Evolutionary conservation across 2,888 invertebrate genomes (phyloP), one percentile per base, ranked within the genome.

Genomic region (Protonemura montana): DNA sequence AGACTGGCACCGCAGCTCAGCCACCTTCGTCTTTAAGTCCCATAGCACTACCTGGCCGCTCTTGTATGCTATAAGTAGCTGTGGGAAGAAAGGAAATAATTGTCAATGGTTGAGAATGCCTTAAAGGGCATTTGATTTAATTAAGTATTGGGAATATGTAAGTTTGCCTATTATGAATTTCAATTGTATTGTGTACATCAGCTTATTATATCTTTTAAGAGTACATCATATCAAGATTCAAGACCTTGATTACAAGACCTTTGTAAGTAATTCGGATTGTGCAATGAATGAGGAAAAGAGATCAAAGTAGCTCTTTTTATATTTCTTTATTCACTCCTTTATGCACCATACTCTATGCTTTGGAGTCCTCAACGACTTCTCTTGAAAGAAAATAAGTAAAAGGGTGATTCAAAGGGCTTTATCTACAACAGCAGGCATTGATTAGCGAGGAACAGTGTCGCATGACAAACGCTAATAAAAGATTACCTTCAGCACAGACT

Each of bases 41-140:
- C 99, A 99, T 89, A 98, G 94, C 83, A 97, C 98, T 89, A 99
- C 94, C 90, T 97, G 95, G 28, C 99, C 99, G 89, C 95, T 95
- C 92, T 99, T 99, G 93, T 96, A 99, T 88, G 97, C 99, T 92
- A 99, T 97, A 92, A 99, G 94, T 91, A 99, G 93, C 98, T 98
- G 93, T 80, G 6, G 59, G 59, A 59, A 59, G 1, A 59, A 10
- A 59, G 59, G 21, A 59, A 59, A 16, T 59, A 59, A 21, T 7
- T 1, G 3, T 59, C 21, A 59, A 21, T 21, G 21, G 35, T 35
- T 35, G 35, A 35, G 35, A 10, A 10, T 35, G 35, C 10, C 10
- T 35, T 35, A 6, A 35, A 35, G 3, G 35, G 10, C 10, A 3
- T 35, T 35, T 35, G 10, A 35, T 10, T 35, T 35, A 35, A 35